These are phyloP conservation scores for Oncorhynchus gorbuscha DNA, from an alignment of 2,113 vertebrate species.

Conservation along the genomic window DNA sequence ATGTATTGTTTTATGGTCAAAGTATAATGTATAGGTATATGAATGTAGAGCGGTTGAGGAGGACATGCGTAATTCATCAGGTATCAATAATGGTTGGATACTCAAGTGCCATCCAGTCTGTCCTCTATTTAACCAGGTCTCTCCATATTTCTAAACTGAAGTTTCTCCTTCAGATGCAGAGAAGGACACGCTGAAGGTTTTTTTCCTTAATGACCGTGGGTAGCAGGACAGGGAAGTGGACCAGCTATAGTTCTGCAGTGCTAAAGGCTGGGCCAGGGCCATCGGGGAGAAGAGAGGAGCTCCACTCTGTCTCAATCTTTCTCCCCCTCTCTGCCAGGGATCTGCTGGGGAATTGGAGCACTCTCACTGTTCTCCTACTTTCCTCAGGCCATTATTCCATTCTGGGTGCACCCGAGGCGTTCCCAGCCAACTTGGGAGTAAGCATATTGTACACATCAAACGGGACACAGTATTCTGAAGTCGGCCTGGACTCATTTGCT, in stretches of 20 bases:
- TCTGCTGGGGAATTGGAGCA: slow-evolving; percentile 57
- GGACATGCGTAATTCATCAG: not conserved
- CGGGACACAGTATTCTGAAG: no score
- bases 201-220: slow-evolving; percentile 28
- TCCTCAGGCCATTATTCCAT: slow-evolving; percentile 52
- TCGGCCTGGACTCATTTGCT: no score
- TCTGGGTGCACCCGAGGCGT: slow-evolving; percentile 25
- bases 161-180: slow-evolving; percentile 35
- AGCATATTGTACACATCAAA: not conserved
- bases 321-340: slow-evolving; percentile 21
- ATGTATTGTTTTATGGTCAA: no score
- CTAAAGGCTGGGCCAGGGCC: slow-evolving; percentile 17
- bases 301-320: slow-evolving; percentile 26
- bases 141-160: not conserved
- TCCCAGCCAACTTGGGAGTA: slow-evolving; percentile 52
- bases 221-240: slow-evolving; percentile 26
- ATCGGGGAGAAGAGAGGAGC: slow-evolving; percentile 10
- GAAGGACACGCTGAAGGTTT: slow-evolving; percentile 11
- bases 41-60: no score
- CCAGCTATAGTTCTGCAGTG: slow-evolving; percentile 16
- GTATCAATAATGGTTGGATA: not conserved
- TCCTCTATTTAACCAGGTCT: slow-evolving; percentile 2
- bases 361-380: slow-evolving; percentile 52
- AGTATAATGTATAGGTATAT: no score
- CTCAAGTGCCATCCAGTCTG: not conserved